Evolutionary conservation across 2,888 invertebrate species (phyloP), one percentile per base, ranked within the genome.

Genomic region (Gryllus longicercus): DNA sequence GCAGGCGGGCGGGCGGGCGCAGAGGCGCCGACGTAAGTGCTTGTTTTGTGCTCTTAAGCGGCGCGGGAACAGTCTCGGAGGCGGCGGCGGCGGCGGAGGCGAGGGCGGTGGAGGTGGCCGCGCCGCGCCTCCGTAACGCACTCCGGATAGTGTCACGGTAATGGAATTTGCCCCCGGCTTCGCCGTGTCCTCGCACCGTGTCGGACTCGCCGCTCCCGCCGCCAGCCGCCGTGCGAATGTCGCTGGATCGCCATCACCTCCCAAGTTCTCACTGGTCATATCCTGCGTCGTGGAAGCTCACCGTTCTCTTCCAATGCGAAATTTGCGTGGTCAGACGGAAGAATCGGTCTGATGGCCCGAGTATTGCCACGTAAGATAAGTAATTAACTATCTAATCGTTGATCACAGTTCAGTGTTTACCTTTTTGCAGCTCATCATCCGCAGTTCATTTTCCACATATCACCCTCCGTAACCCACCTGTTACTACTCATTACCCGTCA

Each of bases 71-170:
- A n/a, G 63, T 18, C 14, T 11, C n/a, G 63, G n/a, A 11, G 63
- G 16, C 14, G 63, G 63, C 1, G 18, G 4, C 2, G 63, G 63
- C 51, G 51, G 12, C 51, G 18, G 51, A 51, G 51, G 12, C 18
- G 63, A n/a, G 63, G 63, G n/a, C 63, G 5, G 14, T 4, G 10
- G n/a, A 14, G 8, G n/a, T 14, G 16, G 14, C 16, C 63, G 63
- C n/a, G 63, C 63, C 12, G 63, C 63, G 2, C 18, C 16, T 14
- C 14, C n/a, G 63, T 63, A 63, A n/a, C 63, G 63, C 63, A 63
- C 63, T n/a, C 63, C n/a, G 63, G 63, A 63, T n/a, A 18, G 63
- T 63, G 63, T 63, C 63, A n/a, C 63, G 63, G 63, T 63, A 63
- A 63, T 63, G 63, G 63, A 63, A 63, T 63, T 63, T 63, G 63